Evolutionary conservation across 2,888 invertebrate genomes (phyloP).

Genomic region (Trichopoda pennipes): DNA sequence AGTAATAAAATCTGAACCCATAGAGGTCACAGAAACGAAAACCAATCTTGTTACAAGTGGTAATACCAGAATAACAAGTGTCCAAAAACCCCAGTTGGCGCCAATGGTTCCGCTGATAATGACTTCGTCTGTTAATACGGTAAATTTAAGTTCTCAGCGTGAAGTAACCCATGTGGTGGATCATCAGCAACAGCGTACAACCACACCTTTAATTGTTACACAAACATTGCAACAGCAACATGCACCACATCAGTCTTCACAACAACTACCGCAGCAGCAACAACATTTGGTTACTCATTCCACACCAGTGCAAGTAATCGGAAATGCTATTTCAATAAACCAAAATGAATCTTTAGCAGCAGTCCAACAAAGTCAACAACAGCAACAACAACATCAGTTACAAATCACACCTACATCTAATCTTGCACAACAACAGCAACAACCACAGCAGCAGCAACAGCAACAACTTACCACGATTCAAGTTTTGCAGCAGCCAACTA

Average conservation of each 20-base stretch:
- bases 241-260: constrained; percentile 65
- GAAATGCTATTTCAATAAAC: constrained; percentile 62
- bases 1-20: constrained; percentile 58
- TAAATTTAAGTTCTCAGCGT: constrained; percentile 49
- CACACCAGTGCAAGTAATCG: constrained; percentile 65
- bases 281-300: constrained; percentile 62
- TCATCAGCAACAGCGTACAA: constrained; percentile 62
- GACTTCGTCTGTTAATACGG: constrained; percentile 52
- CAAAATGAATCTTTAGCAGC: constrained; percentile 59
- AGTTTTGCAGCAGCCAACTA: constrained; percentile 72
- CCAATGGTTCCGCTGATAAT: constrained; percentile 53
- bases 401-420: constrained; percentile 65
- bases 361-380: constrained; percentile 69
- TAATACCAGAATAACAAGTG: constrained; percentile 45
- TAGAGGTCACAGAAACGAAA: constrained; percentile 55
- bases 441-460: constrained; percentile 66
- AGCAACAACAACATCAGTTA: constrained; percentile 67
- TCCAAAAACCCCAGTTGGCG: constrained; percentile 52
- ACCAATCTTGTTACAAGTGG: constrained; percentile 46
- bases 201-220: constrained; percentile 51
- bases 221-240: constrained; percentile 58
- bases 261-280: constrained; percentile 59
- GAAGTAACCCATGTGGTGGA: constrained; percentile 43
- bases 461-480: constrained; percentile 70
- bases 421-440: constrained; percentile 69